Conservation (phyloP, 2,888 invertebrate genomes). For the Limnephilus marmoratus region DNA sequence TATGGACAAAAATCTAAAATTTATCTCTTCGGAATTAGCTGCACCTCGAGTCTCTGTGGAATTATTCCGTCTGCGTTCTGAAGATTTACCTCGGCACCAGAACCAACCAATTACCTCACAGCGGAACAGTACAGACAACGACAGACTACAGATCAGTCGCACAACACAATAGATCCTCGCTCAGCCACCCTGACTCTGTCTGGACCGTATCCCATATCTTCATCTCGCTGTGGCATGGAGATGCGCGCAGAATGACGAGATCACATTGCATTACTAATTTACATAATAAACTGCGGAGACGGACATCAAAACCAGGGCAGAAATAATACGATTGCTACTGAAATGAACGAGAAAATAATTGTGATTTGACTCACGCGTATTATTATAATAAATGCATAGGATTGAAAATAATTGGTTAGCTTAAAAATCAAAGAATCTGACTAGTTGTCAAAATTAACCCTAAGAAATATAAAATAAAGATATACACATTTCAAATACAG, state of each 20-base stretch:
- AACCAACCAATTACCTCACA: constrained; percentile 2
- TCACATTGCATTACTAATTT: constrained; percentile 19
- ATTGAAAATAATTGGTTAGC: too few relatives aligned
- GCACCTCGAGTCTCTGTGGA: not conserved
- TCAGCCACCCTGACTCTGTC: not conserved
- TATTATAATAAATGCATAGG: not conserved
- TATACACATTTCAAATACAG: too few relatives aligned
- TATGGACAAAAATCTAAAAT: not conserved
- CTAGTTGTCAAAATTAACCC: too few relatives aligned
- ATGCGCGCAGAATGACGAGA: constrained; percentile 7
- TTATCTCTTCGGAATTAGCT: not conserved
- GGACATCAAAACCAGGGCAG: not conserved
- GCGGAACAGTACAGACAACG: not conserved
- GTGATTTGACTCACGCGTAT: not conserved
- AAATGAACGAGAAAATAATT: not conserved
- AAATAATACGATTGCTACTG: not conserved
- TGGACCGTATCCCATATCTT: constrained; percentile 22
- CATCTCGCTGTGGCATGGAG: not conserved
- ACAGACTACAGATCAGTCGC: not conserved
- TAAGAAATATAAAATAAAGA: too few relatives aligned
- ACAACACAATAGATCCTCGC: not conserved
- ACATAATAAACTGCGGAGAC: constrained; percentile 25
- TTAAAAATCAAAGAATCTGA: too few relatives aligned
- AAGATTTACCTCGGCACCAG: not conserved
- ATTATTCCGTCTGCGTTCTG: not conserved